Evolutionary conservation across 2,888 invertebrate species (phyloP).

Genomic region (Spodoptera picta): DNA sequence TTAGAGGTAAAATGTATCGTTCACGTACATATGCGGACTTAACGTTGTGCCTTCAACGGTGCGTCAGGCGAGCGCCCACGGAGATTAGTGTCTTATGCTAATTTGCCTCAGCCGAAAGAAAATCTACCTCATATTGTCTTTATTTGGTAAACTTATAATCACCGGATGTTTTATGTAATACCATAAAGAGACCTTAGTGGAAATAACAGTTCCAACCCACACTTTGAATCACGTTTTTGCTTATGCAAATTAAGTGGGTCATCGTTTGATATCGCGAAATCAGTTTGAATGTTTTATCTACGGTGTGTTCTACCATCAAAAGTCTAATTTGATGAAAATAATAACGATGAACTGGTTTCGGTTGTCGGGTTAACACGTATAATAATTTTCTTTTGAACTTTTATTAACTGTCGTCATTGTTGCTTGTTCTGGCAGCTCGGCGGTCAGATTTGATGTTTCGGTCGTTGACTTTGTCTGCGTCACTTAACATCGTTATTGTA

Average conservation of each 20-base stretch:
- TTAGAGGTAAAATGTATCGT: slow-evolving; percentile 72
- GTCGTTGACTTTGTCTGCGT: slow-evolving; percentile 56
- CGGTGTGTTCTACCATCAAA: neutral
- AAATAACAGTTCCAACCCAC: slow-evolving; percentile 53
- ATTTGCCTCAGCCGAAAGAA: slow-evolving; percentile 62
- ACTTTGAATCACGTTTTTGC: slow-evolving; percentile 45
- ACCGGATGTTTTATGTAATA: slow-evolving; percentile 59
- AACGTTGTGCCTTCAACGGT: slow-evolving; percentile 59
- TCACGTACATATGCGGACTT: slow-evolving; percentile 68
- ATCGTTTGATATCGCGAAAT: slow-evolving; percentile 30
- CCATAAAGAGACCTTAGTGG: slow-evolving; percentile 54
- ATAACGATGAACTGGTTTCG: too few relatives aligned
- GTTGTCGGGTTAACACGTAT: too few relatives aligned
- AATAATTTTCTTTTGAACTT: too few relatives aligned
- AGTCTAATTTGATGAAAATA: too few relatives aligned
- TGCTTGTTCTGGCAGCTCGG: slow-evolving; percentile 14
- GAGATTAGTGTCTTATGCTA: slow-evolving; percentile 61
- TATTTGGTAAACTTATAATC: slow-evolving; percentile 63
- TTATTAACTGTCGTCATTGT: slow-evolving; percentile 13
- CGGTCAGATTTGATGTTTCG: slow-evolving; percentile 28
- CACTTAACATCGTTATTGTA: slow-evolving; percentile 31
- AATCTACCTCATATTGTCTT: slow-evolving; percentile 59
- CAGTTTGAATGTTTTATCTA: slow-evolving; percentile 1
- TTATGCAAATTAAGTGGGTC: slow-evolving; percentile 49
- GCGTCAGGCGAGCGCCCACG: slow-evolving; percentile 76